These are phyloP conservation scores for Elachura formosa DNA, from an alignment of 2,113 vertebrate species.

Conservation along the genomic window DNA sequence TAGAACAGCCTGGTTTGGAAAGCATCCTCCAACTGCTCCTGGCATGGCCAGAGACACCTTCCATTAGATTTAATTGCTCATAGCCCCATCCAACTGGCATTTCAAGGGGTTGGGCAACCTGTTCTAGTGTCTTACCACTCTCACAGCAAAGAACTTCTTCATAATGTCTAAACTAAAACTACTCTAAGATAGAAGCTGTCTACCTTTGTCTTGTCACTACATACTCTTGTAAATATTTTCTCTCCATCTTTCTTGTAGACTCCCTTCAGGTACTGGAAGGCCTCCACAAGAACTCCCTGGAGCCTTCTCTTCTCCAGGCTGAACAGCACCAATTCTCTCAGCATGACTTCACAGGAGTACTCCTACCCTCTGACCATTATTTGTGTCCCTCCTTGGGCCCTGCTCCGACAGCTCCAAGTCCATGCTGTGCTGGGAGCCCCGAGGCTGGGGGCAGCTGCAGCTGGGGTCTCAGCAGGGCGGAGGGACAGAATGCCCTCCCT, in stretches of 20 bases:
- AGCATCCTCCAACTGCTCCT: neutral
- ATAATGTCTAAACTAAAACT: neutral
- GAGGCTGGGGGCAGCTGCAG: neutral
- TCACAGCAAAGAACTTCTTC: neutral
- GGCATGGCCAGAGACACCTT: neutral
- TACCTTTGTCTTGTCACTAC: neutral
- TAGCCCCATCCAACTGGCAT: neutral
- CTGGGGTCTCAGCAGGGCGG: neutral
- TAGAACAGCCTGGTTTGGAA: neutral
- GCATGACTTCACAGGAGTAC: neutral
- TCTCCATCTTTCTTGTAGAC: neutral
- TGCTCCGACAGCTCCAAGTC: fast-evolving
- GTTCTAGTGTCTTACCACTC: neutral
- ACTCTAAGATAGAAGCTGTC: neutral
- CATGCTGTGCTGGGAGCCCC: neutral
- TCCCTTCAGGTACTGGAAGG: neutral
- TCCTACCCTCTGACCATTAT: neutral
- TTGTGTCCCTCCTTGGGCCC: fast-evolving
- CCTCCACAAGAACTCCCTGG: neutral
- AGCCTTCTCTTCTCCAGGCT: neutral
- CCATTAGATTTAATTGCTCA: neutral
- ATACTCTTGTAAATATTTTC: neutral
- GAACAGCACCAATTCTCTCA: neutral
- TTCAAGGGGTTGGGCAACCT: neutral
- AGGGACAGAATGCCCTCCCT: neutral